Percentiles rank a stretch among this genome's conserved stretches.
phyloP scores from a whole-genome alignment of 2,113 vertebrate genomes.

The Lipotes vexillifer region DNA sequence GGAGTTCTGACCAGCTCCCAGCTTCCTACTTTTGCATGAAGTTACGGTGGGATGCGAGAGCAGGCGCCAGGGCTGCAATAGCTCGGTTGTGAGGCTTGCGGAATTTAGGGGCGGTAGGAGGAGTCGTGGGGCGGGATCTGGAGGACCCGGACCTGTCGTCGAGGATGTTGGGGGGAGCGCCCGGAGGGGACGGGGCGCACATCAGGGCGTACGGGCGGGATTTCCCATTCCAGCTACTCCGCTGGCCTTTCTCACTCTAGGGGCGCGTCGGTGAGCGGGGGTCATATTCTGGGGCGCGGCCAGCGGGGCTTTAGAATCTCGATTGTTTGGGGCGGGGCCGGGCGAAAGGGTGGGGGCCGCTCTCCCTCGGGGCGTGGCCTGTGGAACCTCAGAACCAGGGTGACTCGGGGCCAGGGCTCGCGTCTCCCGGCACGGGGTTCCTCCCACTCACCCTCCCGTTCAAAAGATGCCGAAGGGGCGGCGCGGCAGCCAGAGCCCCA shows the following conservation, averaged over 20 bases:
- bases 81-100: rapidly evolving
- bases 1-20: not conserved
- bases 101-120: not conserved
- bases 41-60: rapidly evolving
- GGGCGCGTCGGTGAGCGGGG: not conserved
- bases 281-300: not conserved
- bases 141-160: too few relatives aligned
- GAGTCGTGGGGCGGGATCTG: not conserved
- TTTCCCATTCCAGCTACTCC: not conserved
- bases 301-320: rapidly evolving
- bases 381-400: slow-evolving; percentile 38
- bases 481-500: slow-evolving; percentile 64
- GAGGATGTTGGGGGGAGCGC: rapidly evolving
- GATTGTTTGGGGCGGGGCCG: not conserved
- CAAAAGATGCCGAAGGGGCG: slow-evolving; percentile 74
- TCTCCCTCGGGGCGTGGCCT: slow-evolving; percentile 37
- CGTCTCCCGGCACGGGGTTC: slow-evolving; percentile 55
- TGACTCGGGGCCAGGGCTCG: not conserved
- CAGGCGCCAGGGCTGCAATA: too few relatives aligned
- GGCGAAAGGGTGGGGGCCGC: not conserved
- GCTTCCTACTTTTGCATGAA: not conserved
- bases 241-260: rapidly evolving
- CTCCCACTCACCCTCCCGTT: slow-evolving; percentile 65
- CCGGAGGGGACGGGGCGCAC: not conserved
- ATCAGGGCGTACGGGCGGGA: rapidly evolving